Base-by-base conservation (phyloP, 2,888 invertebrate genomes). In the Sepiola atlantica region DNA sequence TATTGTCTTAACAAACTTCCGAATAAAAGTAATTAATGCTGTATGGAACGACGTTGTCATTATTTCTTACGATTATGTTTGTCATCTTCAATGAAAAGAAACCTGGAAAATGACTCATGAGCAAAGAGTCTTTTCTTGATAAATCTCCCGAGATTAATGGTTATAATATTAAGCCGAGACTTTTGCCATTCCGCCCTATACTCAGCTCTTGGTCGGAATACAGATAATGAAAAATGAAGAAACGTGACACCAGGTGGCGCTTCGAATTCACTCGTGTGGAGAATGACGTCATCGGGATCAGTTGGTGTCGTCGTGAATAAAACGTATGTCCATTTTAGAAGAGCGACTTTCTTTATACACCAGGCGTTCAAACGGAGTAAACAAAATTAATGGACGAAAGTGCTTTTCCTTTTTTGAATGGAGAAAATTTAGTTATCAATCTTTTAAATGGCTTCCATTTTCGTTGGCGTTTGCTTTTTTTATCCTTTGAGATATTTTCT, bases 131-230 rank as follows among this genome's bases (percentile, higher is more conserved):
- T 61, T 61, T 61, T 24, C n/a, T n/a, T 10, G n/a, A 77, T 77
- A n/a, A n/a, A 28, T 16, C 12, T 18, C 28, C n/a, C 12, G 24
- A 61, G 77, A 77, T 77, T n/a, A n/a, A 77, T 18, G n/a, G 28
- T n/a, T n/a, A 77, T n/a, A n/a, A 77, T n/a, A 77, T n/a, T 14
- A 77, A 77, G 28, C n/a, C 12, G 0, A n/a, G 2, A n/a, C n/a
- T 10, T 77, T n/a, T 10, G 8, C 14, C 28, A 28, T 77, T n/a
- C n/a, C 14, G 77, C 10, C 77, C n/a, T 28, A 28, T 12, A n/a
- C n/a, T n/a, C n/a, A 16, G 3, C 8, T n/a, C 0, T n/a, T 18
- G 77, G 10, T 28, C 10, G 1, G n/a, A n/a, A n/a, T n/a, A n/a
- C 77, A 77, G n/a, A 28, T 3, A 77, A 77, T n/a, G 77, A 77